phyloP scores from a whole-genome alignment of 2,113 vertebrate genomes.

The Pangasianodon hypophthalmus region DNA sequence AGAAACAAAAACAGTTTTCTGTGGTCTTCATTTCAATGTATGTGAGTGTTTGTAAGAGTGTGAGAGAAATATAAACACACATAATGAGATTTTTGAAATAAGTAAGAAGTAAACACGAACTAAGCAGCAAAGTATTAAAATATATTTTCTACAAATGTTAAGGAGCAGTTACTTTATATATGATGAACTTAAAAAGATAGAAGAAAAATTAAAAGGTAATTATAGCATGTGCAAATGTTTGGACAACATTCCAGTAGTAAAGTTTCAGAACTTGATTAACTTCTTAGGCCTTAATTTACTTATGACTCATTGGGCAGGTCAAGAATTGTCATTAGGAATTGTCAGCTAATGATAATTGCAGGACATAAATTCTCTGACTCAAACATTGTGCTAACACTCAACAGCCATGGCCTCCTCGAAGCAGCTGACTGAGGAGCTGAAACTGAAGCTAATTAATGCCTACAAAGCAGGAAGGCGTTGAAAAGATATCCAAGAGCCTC shows the following conservation, averaged over 20 bases:
- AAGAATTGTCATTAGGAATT: background rate
- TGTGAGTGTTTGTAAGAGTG: background rate
- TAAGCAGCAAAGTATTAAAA: background rate
- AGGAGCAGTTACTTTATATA: background rate
- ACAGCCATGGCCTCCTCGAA: background rate
- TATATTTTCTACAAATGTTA: background rate
- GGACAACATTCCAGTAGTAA: background rate
- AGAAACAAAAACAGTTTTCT: background rate
- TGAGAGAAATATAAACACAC: background rate
- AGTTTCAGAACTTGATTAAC: background rate
- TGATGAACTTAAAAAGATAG: background rate
- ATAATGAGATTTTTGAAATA: no score
- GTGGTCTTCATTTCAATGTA: conserved; percentile 17
- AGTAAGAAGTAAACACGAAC: background rate
- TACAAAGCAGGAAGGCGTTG: background rate
- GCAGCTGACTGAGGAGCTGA: background rate
- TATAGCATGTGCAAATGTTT: background rate
- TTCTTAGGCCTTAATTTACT: background rate
- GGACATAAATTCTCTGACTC: background rate
- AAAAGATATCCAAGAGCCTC: background rate
- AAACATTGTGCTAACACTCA: background rate
- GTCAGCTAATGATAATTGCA: background rate
- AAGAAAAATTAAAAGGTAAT: background rate
- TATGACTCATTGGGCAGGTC: background rate
- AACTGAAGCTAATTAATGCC: background rate